Conservation (phyloP, 2,113 vertebrate genomes). For the Ivindomyrus marchei region DNA sequence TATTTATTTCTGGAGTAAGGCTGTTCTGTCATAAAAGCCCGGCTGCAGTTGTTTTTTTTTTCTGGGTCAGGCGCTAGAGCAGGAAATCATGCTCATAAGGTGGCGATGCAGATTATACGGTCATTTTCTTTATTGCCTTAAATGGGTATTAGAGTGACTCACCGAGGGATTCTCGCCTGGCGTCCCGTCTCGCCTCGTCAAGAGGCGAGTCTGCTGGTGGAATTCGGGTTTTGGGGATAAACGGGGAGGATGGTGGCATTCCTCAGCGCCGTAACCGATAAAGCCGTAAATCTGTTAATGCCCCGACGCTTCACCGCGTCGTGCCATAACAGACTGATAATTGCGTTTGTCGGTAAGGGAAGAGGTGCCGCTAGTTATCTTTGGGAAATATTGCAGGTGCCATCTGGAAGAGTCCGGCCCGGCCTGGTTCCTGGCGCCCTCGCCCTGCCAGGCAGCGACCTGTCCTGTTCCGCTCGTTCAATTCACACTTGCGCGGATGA, state of each 20-base stretch:
- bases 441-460: background rate
- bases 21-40: conserved; percentile 45
- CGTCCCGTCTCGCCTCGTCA: background rate
- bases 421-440: background rate
- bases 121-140: conserved; percentile 20
- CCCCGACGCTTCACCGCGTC: conserved; percentile 7
- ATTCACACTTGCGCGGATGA: conserved; percentile 1
- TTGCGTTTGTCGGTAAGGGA: conserved; percentile 39
- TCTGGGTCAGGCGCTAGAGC: conserved; percentile 59
- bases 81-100: background rate
- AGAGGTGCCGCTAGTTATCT: background rate
- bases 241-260: background rate
- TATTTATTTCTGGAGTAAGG: conserved; percentile 59
- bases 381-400: background rate
- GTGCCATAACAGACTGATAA: conserved; percentile 30
- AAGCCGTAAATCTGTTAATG: background rate
- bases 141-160: conserved; percentile 6
- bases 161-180: background rate
- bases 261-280: background rate
- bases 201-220: background rate
- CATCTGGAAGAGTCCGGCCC: background rate
- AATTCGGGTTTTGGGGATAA: background rate
- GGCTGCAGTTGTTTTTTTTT: conserved; percentile 54
- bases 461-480: background rate
- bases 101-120: conserved; percentile 25